phyloP scores from a whole-genome alignment of 53 echinoderm and acorn worm genomes.

The Apostichopus leukothele region DNA sequence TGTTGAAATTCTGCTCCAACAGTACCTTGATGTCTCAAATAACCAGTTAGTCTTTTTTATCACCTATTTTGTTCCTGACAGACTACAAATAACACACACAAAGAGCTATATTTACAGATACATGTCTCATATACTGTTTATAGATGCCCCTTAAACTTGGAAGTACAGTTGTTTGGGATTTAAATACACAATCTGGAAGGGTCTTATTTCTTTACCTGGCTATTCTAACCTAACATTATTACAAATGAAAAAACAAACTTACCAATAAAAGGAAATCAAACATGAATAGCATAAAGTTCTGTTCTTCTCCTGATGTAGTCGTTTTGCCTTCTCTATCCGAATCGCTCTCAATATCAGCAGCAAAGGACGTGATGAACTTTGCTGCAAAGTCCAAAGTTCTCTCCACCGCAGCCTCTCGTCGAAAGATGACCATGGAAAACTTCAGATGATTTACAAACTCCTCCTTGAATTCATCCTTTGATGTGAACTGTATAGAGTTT shows the following conservation, averaged over 20 bases:
- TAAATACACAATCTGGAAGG: too few relatives aligned
- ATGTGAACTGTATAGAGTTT: conserved; percentile 52
- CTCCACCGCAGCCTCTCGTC: conserved; percentile 91
- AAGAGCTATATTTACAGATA: too few relatives aligned
- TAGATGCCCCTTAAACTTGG: too few relatives aligned
- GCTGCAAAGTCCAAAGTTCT: conserved; percentile 92
- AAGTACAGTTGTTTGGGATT: too few relatives aligned
- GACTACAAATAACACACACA: too few relatives aligned
- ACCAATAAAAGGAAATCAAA: conserved; percentile 90
- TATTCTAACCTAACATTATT: too few relatives aligned
- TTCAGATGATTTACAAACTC: conserved; percentile 81
- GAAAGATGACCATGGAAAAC: conserved; percentile 80
- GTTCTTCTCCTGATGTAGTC: not conserved
- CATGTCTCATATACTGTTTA: too few relatives aligned
- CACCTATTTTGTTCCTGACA: too few relatives aligned
- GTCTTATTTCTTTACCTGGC: too few relatives aligned
- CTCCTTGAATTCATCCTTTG: conserved; percentile 74
- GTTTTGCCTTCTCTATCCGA: conserved; percentile 54
- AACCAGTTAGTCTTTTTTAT: too few relatives aligned
- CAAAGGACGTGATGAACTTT: conserved; percentile 81
- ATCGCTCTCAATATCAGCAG: conserved; percentile 48
- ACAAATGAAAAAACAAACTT: not conserved
- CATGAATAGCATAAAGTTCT: conserved; percentile 69
- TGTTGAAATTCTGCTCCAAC: too few relatives aligned
- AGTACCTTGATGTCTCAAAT: too few relatives aligned